Base-by-base conservation (phyloP, 2,888 invertebrate genomes). In the Hydraecia micacea region DNA sequence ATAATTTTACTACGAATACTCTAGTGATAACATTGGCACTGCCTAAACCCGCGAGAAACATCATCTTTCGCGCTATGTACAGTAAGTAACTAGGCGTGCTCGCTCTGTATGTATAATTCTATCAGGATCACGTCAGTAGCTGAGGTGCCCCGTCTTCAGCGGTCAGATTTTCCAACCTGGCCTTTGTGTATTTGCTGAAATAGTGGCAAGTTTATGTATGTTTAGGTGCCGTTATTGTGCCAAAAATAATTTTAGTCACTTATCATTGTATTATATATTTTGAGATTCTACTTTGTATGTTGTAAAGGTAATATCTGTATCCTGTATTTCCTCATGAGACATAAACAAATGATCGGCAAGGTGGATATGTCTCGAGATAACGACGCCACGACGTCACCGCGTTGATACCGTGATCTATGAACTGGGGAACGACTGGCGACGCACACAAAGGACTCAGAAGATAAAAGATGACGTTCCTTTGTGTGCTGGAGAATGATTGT, bases 331-430 rank as follows among this genome's bases (percentile, higher is more conserved):
- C 68, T 62, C 32, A 39, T 71, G 52, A 52, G 42, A 52, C 25
- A 42, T 60, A 69, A 72, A 72, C 71, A 72, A 58, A 68, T 62
- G 39, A 62, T 84, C 63, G 36, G 15, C 42, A n/a, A n/a, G n/a
- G n/a, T n/a, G n/a, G n/a, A n/a, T n/a, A n/a, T n/a, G n/a, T n/a
- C n/a, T n/a, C n/a, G n/a, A n/a, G n/a, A n/a, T n/a, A n/a, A 75
- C 58, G 65, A 39, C 60, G 52, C 9, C 68, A 49, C 32, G 25
- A 42, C 71, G 72, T 68, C 63, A 32, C 42, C 55, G 32, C 62
- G 36, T 18, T 42, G 46, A 49, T 65, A 46, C 28, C 69, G 60
- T 77, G 62, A 39, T 67, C 69, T 73, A 46, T 78, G 83, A 73
- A 32, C 77, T 63, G 62, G 13, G 32, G 21, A 66, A 36, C n/a